These are phyloP conservation scores for Epinephelus malabaricus DNA, from an alignment of 2,797 vertebrate species.

Conservation along the genomic window DNA sequence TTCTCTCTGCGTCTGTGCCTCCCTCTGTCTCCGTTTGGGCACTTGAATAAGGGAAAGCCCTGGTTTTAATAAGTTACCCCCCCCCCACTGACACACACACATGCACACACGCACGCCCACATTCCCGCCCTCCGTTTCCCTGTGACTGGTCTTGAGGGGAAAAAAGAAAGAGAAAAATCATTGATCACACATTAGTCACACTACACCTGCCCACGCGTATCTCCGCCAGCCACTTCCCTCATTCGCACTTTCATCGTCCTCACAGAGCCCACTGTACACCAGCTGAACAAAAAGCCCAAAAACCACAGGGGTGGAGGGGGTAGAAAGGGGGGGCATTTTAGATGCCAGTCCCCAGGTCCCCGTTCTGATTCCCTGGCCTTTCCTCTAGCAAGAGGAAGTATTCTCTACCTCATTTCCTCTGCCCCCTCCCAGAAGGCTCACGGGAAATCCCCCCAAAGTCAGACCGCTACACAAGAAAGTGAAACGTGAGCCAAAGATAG, in stretches of 20 bases:
- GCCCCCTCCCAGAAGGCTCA: conserved; percentile 45
- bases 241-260: conserved; percentile 49
- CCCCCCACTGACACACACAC: background rate
- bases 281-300: conserved; percentile 41
- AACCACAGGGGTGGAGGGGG: background rate
- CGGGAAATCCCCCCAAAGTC: conserved; percentile 78
- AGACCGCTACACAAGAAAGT: conserved; percentile 76
- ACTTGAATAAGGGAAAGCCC: conserved; percentile 70
- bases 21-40: conserved; percentile 53
- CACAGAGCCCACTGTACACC: conserved; percentile 29
- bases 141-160: conserved; percentile 52
- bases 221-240: conserved; percentile 61
- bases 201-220: conserved; percentile 72
- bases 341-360: conserved; percentile 23
- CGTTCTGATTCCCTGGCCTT: conserved; percentile 45
- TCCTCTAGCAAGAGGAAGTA: conserved; percentile 58
- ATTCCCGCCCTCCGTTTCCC: conserved; percentile 17
- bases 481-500: conserved; percentile 81
- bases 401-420: conserved; percentile 68
- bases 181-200: conserved; percentile 79
- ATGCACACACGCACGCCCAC: background rate
- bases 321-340: conserved; percentile 3
- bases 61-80: conserved; percentile 62
- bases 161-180: conserved; percentile 49
- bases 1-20: conserved; percentile 48